A percentile compares a stretch with the other conserved stretches of the same genome.
These are phyloP conservation scores for Perccottus glenii DNA, from an alignment of 2,113 vertebrate genomes.

Conservation along the genomic window DNA sequence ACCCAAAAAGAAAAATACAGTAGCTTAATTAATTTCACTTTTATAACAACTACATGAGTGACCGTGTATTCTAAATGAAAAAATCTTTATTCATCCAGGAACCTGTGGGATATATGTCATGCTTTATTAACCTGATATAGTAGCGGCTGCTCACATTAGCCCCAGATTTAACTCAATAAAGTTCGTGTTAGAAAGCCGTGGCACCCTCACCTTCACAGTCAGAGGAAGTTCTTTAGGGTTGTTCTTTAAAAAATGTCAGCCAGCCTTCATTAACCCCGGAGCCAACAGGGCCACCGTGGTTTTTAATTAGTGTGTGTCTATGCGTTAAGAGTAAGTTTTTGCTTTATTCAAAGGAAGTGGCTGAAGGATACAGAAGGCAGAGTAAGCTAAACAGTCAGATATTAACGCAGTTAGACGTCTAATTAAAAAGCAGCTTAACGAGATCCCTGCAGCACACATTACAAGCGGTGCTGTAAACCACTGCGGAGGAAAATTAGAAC, in stretches of 20 bases:
- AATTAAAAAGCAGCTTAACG: conserved; percentile 65
- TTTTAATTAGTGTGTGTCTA: conserved; percentile 56
- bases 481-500: conserved; percentile 19
- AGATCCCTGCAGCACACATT: conserved; percentile 31
- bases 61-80: conserved; percentile 37
- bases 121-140: conserved; percentile 38
- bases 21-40: background rate
- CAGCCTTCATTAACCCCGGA: conserved; percentile 47
- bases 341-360: conserved; percentile 46
- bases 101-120: conserved; percentile 16
- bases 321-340: conserved; percentile 28
- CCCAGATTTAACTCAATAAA: conserved; percentile 19
- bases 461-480: conserved; percentile 1
- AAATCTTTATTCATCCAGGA: conserved; percentile 4
- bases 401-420: conserved; percentile 42
- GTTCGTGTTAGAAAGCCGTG: conserved; percentile 23
- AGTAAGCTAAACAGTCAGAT: conserved; percentile 32
- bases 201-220: conserved; percentile 25
- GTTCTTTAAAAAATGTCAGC: conserved; percentile 47
- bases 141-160: conserved; percentile 8
- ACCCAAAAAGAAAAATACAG: conserved; percentile 33
- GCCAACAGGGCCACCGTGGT: conserved; percentile 18
- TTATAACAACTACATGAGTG: too few relatives aligned
- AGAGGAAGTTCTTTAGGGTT: conserved; percentile 41
- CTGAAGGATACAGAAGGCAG: conserved; percentile 36